Conservation (phyloP, 2,888 invertebrate species). For the Luperina nickerlii region DNA sequence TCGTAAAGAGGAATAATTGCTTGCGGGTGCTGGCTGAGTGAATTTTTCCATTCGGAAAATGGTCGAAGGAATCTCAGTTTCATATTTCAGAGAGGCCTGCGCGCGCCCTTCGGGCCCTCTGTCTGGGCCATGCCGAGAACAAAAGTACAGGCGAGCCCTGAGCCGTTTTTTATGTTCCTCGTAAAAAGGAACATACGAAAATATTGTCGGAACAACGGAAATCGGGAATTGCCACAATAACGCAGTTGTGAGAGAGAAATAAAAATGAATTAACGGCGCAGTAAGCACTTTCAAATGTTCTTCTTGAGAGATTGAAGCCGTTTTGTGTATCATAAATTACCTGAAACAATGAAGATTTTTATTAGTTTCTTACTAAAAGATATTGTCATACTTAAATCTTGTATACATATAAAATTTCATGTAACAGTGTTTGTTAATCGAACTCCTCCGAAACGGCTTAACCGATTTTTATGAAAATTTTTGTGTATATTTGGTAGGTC, state of each 20-base stretch:
- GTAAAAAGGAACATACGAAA: conserved; percentile 81
- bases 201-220: conserved; percentile 77
- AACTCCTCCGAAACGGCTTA: too few relatives aligned
- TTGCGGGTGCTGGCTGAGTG: conserved; percentile 84
- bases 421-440: too few relatives aligned
- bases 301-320: conserved; percentile 17
- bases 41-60: conserved; percentile 87
- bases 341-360: conserved; percentile 60
- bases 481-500: too few relatives aligned
- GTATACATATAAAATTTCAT: too few relatives aligned
- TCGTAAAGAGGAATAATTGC: conserved; percentile 86
- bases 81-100: conserved; percentile 81
- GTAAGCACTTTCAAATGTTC: conserved; percentile 52
- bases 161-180: conserved; percentile 83
- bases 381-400: neutral
- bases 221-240: conserved; percentile 79
- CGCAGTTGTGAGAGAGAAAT: conserved; percentile 70
- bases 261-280: conserved; percentile 70
- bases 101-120: conserved; percentile 62
- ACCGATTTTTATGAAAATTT: too few relatives aligned
- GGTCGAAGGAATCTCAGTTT: conserved; percentile 82
- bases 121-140: conserved; percentile 61
- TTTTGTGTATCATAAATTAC: conserved; percentile 50
- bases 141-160: conserved; percentile 72
- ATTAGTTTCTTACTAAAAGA: conserved; percentile 14